These are phyloP conservation scores for Chloropsis cyanopogon DNA, from an alignment of 2,113 vertebrate genomes.

Conservation along the genomic window DNA sequence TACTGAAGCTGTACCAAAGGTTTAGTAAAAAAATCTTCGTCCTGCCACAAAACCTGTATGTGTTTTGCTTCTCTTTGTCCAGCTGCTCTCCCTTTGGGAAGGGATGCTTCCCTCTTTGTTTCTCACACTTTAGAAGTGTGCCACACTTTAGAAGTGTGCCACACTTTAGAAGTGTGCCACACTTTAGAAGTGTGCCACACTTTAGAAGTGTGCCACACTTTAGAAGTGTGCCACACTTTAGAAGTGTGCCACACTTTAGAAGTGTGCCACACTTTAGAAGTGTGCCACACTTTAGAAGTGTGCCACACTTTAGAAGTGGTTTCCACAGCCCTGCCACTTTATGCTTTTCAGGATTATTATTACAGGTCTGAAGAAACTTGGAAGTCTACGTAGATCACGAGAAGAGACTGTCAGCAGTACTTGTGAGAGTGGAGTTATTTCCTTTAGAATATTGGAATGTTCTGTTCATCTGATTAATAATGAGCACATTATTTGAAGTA, in stretches of 20 bases:
- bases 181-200: no score
- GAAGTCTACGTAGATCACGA: rapidly evolving
- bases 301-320: background rate
- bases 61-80: background rate
- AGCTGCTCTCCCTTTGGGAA: background rate
- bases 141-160: no score
- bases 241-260: no score
- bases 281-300: no score
- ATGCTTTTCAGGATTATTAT: background rate
- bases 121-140: background rate
- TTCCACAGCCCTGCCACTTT: background rate
- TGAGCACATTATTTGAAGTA: background rate
- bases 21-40: background rate
- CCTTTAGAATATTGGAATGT: background rate
- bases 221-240: no score
- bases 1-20: background rate
- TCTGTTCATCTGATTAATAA: background rate
- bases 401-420: background rate
- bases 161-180: no score
- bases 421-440: background rate
- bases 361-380: background rate
- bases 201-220: no score
- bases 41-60: background rate
- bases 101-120: background rate
- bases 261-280: no score